Evolutionary conservation across 2,113 vertebrate species (phyloP).

Genomic region (Axis porcinus): DNA sequence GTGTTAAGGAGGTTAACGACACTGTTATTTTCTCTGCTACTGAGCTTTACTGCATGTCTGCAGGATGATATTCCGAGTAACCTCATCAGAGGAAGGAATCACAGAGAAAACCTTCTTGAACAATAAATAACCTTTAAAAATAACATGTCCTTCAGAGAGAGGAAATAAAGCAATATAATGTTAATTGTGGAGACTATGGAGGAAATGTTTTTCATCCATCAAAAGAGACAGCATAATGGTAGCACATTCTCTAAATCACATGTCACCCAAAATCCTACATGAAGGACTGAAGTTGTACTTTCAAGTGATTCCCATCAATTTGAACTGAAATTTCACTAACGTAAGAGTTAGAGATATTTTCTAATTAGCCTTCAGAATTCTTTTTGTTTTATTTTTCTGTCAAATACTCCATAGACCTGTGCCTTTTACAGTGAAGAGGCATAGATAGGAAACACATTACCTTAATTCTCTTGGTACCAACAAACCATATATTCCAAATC

Average conservation of each 20-base stretch:
- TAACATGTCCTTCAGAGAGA: slow-evolving; percentile 44
- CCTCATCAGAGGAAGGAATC: slow-evolving; percentile 69
- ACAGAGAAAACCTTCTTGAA: slow-evolving; percentile 55
- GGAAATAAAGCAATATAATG: slow-evolving; percentile 60
- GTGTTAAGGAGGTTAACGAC: slow-evolving; percentile 80
- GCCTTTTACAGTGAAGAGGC: not conserved
- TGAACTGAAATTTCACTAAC: not conserved
- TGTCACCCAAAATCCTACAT: not conserved
- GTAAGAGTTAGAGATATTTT: not conserved
- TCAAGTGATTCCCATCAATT: not conserved
- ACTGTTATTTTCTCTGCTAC: slow-evolving; percentile 80
- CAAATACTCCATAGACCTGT: not conserved
- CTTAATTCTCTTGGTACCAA: not conserved
- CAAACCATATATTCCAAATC: not conserved
- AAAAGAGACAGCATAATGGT: slow-evolving; percentile 22
- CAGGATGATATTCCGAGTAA: slow-evolving; percentile 59
- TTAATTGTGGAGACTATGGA: slow-evolving; percentile 24
- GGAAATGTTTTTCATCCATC: slow-evolving; percentile 32
- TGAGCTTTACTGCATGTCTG: slow-evolving; percentile 72
- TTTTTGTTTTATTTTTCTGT: not conserved
- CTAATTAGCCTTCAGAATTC: not conserved
- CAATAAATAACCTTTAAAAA: slow-evolving; percentile 76
- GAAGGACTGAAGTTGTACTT: not conserved
- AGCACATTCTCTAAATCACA: not conserved
- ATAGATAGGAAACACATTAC: not conserved